A percentile compares a stretch with the other conserved stretches of the same genome.
phyloP scores from a whole-genome alignment of 1,140 invertebrate genomes.

The Asbolus verrucosus region DNA sequence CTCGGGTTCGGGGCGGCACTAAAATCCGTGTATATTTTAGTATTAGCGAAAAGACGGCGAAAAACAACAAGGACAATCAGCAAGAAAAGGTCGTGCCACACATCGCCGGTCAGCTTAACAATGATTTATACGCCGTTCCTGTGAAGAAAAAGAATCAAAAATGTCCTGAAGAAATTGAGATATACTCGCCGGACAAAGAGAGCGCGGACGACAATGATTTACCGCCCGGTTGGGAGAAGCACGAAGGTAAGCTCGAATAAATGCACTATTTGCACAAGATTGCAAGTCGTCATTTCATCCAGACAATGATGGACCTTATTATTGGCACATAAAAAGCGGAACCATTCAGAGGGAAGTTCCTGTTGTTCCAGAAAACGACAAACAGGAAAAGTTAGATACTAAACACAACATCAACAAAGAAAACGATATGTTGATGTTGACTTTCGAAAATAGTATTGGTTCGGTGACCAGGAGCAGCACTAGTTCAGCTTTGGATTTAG shows the following conservation, averaged over 20 bases:
- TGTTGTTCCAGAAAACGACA: constrained; percentile 65
- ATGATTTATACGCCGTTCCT: constrained; percentile 81
- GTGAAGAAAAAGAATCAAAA: constrained; percentile 70
- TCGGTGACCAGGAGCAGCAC: constrained; percentile 79
- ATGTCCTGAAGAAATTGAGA: constrained; percentile 65
- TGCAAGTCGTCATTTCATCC: constrained; percentile 55
- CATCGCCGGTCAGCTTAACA: constrained; percentile 76
- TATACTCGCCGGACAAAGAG: constrained; percentile 65
- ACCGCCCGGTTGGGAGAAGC: constrained; percentile 92
- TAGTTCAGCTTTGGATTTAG: constrained; percentile 80
- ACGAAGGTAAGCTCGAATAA: constrained; percentile 77
- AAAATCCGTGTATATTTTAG: constrained; percentile 62
- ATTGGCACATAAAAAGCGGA: constrained; percentile 98
- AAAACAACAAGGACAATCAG: constrained; percentile 67
- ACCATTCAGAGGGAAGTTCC: constrained; percentile 95
- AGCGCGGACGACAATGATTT: constrained; percentile 69
- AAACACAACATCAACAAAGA: constrained; percentile 66
- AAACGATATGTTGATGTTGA: constrained; percentile 69
- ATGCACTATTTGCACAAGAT: not conserved
- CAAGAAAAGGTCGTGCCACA: constrained; percentile 71
- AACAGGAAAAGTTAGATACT: constrained; percentile 65
- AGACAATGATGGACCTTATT: constrained; percentile 95
- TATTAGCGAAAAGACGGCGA: constrained; percentile 69
- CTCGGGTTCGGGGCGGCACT: constrained; percentile 1
- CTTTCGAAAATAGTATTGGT: constrained; percentile 66